Percentiles rank a stretch among this genome's conserved stretches.
phyloP scores from a whole-genome alignment of 1,140 invertebrate genomes.

The Campodea augens region DNA sequence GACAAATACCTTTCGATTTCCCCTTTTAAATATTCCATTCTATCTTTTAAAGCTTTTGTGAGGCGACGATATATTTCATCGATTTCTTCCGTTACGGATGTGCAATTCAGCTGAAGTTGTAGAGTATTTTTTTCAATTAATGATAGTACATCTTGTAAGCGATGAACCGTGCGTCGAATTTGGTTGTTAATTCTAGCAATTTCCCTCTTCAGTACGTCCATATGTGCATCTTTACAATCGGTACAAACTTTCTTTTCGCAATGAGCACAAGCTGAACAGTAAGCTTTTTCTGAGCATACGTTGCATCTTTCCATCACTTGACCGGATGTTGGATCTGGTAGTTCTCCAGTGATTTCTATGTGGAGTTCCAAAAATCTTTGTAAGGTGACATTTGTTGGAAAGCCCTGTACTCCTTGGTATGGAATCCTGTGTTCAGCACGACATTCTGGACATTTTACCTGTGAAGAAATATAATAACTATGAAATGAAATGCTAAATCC shows the following conservation, averaged over 20 bases:
- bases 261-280: conserved; percentile 76
- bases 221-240: conserved; percentile 79
- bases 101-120: conserved; percentile 63
- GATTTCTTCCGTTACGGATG: conserved; percentile 71
- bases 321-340: conserved; percentile 68
- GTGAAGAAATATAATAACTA: conserved; percentile 18
- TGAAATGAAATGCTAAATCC: conserved; percentile 1
- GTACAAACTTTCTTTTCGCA: conserved; percentile 73
- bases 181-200: conserved; percentile 82
- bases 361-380: conserved; percentile 88
- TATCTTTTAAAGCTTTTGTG: conserved; percentile 75
- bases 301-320: conserved; percentile 42
- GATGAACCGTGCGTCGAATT: conserved; percentile 60
- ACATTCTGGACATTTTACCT: conserved; percentile 98
- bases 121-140: conserved; percentile 68
- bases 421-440: conserved; percentile 91
- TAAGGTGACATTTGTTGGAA: conserved; percentile 89
- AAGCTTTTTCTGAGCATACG: conserved; percentile 83
- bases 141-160: conserved; percentile 61
- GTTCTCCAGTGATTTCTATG: conserved; percentile 78
- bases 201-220: conserved; percentile 86
- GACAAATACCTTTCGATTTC: conserved; percentile 76
- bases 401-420: conserved; percentile 85
- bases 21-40: conserved; percentile 65
- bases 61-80: conserved; percentile 77